Evolutionary conservation across 1,140 invertebrate genomes (phyloP).

Genomic region (Apis florea): DNA sequence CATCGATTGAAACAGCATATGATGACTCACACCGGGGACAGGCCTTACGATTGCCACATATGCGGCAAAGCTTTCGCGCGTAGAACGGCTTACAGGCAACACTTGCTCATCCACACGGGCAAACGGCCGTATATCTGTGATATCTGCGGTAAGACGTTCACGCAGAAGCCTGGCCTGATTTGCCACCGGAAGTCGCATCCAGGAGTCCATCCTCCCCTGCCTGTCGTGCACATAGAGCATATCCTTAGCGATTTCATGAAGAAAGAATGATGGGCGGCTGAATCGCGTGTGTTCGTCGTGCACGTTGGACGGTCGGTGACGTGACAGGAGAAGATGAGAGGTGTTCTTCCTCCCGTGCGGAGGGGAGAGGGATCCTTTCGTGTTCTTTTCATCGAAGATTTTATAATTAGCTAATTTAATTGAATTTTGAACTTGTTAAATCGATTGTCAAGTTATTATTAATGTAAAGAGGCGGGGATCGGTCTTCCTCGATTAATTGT

Average conservation of each 20-base stretch:
- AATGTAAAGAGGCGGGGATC: background rate
- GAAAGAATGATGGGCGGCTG: conserved; percentile 55
- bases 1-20: conserved; percentile 81
- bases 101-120: conserved; percentile 86
- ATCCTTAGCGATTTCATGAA: conserved; percentile 73
- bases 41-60: conserved; percentile 87
- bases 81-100: conserved; percentile 81
- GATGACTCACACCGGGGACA: conserved; percentile 86
- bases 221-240: conserved; percentile 70
- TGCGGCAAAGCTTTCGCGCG: conserved; percentile 88
- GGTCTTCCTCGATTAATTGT: background rate
- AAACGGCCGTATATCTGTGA: conserved; percentile 83
- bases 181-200: conserved; percentile 74
- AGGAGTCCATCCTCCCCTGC: conserved; percentile 71
- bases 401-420: background rate
- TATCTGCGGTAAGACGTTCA: conserved; percentile 78
- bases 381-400: too few species aligned
- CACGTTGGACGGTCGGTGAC: background rate
- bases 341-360: background rate
- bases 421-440: background rate
- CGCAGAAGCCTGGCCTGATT: conserved; percentile 76
- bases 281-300: background rate
- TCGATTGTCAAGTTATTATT: too few species aligned
- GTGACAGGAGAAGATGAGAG: background rate
- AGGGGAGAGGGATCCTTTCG: too few species aligned